phyloP scores from a whole-genome alignment of 2,797 vertebrate species.

The Phaenicophaeus curvirostris region DNA sequence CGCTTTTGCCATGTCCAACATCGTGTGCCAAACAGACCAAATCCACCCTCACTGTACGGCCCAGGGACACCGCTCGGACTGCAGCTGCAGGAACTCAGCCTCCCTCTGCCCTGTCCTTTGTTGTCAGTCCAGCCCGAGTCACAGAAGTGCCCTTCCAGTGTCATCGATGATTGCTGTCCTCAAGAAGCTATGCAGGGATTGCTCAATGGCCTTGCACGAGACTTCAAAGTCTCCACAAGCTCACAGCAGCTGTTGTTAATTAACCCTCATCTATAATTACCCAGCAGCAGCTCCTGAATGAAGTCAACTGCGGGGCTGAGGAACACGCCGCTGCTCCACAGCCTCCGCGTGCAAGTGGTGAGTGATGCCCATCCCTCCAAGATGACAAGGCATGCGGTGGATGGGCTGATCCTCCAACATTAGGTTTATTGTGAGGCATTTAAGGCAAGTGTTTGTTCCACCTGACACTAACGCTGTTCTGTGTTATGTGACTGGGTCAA shows the following conservation, averaged over 20 bases:
- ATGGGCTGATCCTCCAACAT: not conserved
- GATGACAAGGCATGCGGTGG: not conserved
- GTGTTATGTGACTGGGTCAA: not conserved
- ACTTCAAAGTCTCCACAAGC: not conserved
- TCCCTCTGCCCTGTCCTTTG: not conserved
- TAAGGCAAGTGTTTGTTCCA: not conserved
- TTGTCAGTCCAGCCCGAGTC: not conserved
- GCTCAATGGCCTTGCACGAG: not conserved
- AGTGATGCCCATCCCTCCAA: not conserved
- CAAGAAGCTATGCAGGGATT: not conserved
- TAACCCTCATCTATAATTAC: not conserved
- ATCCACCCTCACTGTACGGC: accelerated
- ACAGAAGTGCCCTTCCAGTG: accelerated
- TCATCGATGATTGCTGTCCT: not conserved
- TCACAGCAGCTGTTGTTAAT: not conserved
- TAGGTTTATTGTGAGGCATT: not conserved
- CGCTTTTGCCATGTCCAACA: not conserved
- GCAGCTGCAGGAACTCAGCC: not conserved
- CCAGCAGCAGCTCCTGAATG: not conserved
- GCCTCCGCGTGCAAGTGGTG: accelerated
- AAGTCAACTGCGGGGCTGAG: not conserved
- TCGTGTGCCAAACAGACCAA: accelerated
- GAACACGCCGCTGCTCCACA: accelerated
- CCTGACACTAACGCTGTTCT: not conserved
- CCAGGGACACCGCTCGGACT: not conserved